These are phyloP conservation scores for Dermatemys mawii DNA, from an alignment of 2,113 vertebrate genomes.

Conservation along the genomic window DNA sequence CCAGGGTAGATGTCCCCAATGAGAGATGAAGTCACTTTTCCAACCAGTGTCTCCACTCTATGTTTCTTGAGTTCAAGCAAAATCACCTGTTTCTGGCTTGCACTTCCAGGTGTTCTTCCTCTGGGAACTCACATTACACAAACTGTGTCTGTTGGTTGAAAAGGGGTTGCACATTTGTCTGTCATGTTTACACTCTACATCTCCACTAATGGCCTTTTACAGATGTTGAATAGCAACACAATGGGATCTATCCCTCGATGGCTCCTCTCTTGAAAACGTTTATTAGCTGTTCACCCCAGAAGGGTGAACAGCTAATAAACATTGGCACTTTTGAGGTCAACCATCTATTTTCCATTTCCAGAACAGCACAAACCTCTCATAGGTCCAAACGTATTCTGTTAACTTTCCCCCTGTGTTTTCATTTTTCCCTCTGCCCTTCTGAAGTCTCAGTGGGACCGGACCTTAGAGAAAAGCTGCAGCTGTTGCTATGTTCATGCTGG, in stretches of 20 bases:
- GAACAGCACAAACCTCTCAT: not conserved
- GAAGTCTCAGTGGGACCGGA: not conserved
- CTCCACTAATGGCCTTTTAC: not conserved
- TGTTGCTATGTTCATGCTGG: not conserved
- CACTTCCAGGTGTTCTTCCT: not conserved
- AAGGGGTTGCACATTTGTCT: not conserved
- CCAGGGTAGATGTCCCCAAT: not conserved
- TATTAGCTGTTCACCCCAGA: no score
- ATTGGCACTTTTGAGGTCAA: not conserved
- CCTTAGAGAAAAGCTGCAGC: not conserved
- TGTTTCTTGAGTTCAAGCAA: not conserved
- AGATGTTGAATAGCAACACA: not conserved
- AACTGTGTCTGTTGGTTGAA: not conserved
- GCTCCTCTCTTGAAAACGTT: not conserved
- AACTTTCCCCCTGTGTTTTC: not conserved
- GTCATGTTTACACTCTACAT: not conserved
- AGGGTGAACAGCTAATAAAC: not conserved
- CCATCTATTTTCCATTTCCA: not conserved
- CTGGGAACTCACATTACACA: not conserved
- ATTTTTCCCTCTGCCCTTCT: not conserved
- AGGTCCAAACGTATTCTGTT: not conserved
- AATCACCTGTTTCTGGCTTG: not conserved
- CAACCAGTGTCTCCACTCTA: not conserved
- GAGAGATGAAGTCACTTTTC: not conserved
- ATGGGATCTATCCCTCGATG: not conserved